These are phyloP conservation scores for Menidia menidia DNA, from an alignment of 2,797 vertebrate species.

Conservation along the genomic window DNA sequence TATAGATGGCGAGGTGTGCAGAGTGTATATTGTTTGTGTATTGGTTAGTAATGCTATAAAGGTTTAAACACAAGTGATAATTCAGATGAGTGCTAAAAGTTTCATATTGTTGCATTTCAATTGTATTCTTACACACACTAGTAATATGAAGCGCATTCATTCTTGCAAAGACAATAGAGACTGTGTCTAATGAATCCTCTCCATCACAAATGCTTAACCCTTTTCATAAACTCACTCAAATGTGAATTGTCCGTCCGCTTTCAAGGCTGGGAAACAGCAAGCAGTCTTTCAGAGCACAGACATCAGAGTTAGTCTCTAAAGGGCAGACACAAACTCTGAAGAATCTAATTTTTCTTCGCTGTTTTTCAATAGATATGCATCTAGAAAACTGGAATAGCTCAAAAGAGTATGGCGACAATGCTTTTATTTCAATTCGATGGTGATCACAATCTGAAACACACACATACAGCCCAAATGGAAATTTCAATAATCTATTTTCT, in stretches of 20 bases:
- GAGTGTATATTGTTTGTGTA: slow-evolving; percentile 22
- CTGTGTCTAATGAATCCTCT: slow-evolving; percentile 29
- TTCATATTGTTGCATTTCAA: slow-evolving; percentile 24
- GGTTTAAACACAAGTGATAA: slow-evolving; percentile 27
- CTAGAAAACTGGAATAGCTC: slow-evolving; percentile 29
- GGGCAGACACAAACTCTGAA: slow-evolving; percentile 52
- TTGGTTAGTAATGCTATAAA: slow-evolving; percentile 46
- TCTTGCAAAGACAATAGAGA: slow-evolving; percentile 36
- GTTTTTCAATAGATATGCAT: slow-evolving; percentile 43
- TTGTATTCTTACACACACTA: slow-evolving; percentile 20
- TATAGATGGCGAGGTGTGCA: not conserved
- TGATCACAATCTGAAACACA: slow-evolving; percentile 1
- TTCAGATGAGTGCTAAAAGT: slow-evolving; percentile 38
- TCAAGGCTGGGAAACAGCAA: slow-evolving; percentile 29
- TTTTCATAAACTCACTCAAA: slow-evolving; percentile 36
- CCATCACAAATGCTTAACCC: not conserved
- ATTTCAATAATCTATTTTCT: slow-evolving; percentile 42
- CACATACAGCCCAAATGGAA: slow-evolving; percentile 25
- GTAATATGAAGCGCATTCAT: slow-evolving; percentile 14
- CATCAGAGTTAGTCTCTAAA: slow-evolving; percentile 46
- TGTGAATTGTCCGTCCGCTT: slow-evolving; percentile 48
- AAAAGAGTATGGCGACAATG: slow-evolving; percentile 39
- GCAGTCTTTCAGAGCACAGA: slow-evolving; percentile 32
- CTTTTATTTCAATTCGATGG: slow-evolving; percentile 50
- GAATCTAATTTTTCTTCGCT: slow-evolving; percentile 43